Conservation (phyloP, 2,888 invertebrate genomes). For the Sarcophaga carnaria region DNA sequence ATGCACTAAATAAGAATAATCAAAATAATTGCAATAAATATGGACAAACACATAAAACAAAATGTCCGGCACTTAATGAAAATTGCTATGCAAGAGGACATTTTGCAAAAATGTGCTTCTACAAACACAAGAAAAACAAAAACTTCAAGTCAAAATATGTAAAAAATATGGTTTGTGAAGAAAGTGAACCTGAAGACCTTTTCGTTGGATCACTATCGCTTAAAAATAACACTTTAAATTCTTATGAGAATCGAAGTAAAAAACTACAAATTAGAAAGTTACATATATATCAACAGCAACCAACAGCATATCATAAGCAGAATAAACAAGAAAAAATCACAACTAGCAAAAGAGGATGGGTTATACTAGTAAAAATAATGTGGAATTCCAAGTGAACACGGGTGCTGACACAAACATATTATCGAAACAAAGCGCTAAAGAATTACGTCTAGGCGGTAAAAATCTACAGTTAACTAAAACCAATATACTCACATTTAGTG, state of each 20-base stretch:
- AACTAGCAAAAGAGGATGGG: background rate
- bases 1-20: slow-evolving; percentile 3
- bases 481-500: slow-evolving; percentile 38
- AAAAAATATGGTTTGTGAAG: too few relatives aligned
- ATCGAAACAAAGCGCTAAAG: background rate
- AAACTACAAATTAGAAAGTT: background rate
- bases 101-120: too few relatives aligned
- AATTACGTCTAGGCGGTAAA: slow-evolving; percentile 34
- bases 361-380: background rate
- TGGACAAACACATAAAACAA: slow-evolving; percentile 36
- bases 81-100: too few relatives aligned
- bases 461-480: background rate
- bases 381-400: background rate
- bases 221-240: background rate
- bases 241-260: too few relatives aligned
- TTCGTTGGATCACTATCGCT: slow-evolving; percentile 6
- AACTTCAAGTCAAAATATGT: too few relatives aligned
- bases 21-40: slow-evolving; percentile 15
- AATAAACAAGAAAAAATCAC: background rate
- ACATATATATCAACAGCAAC: background rate
- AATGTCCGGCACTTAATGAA: slow-evolving; percentile 37
- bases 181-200: background rate
- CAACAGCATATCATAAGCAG: background rate
- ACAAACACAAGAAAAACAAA: too few relatives aligned
- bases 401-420: slow-evolving; percentile 3